Conservation (phyloP, 1,140 invertebrate genomes). For the Bombus vancouverensis region DNA sequence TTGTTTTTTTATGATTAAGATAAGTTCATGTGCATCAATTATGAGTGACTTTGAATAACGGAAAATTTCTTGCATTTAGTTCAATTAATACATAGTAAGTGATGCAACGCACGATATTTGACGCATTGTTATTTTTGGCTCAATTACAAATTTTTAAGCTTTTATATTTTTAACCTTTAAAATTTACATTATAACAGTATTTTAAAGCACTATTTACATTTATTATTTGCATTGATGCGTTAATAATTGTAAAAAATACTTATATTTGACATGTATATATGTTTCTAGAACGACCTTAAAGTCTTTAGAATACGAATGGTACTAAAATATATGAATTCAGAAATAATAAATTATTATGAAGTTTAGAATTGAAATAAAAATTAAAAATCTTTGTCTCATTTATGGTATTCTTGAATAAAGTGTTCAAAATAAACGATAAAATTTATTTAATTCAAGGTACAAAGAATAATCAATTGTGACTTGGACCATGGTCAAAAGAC, state of each 20-base stretch:
- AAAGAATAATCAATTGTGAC: not conserved
- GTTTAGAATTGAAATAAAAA: not conserved
- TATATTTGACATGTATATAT: not conserved
- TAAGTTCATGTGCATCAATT: not conserved
- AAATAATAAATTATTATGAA: not conserved
- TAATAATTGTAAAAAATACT: not conserved
- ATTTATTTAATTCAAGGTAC: not conserved
- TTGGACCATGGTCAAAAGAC: conserved; percentile 18
- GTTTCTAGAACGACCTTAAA: not conserved
- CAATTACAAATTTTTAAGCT: not conserved
- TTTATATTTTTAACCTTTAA: not conserved
- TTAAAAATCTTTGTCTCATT: not conserved
- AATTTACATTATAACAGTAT: not conserved
- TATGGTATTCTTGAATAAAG: not conserved
- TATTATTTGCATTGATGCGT: not conserved
- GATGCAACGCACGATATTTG: no score
- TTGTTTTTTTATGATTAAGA: not conserved
- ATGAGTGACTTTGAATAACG: not conserved
- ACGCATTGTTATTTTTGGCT: not conserved
- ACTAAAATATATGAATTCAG: not conserved
- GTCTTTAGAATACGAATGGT: not conserved
- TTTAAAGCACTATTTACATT: not conserved
- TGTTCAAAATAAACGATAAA: not conserved
- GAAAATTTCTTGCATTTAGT: not conserved
- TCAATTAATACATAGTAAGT: not conserved